Evolutionary conservation across 2,888 invertebrate genomes (phyloP).

Genomic region (Philopedon plagiatum): DNA sequence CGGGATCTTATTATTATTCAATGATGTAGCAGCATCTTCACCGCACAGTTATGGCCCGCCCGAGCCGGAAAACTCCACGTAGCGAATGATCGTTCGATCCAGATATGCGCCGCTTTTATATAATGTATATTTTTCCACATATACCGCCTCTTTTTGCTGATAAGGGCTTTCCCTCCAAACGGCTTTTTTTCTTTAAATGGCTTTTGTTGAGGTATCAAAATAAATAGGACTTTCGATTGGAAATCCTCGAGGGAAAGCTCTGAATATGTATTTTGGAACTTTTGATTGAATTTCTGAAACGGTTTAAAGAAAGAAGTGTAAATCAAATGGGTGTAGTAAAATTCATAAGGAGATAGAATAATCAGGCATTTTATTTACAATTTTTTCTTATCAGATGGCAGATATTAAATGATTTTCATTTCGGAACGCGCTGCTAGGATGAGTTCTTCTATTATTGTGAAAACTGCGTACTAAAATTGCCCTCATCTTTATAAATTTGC

Average conservation of each 20-base stretch:
- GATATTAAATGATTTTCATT: too few species aligned
- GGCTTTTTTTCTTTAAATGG: slow-evolving; percentile 53
- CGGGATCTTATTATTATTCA: slow-evolving; percentile 70
- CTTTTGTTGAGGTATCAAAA: slow-evolving; percentile 54
- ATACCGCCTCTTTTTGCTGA: slow-evolving; percentile 51
- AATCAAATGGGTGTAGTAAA: slow-evolving; percentile 27
- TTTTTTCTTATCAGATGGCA: too few species aligned
- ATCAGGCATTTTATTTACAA: too few species aligned
- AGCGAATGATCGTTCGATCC: slow-evolving; percentile 57
- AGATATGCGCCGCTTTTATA: slow-evolving; percentile 58
- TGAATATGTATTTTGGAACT: slow-evolving; percentile 53
- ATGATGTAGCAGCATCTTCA: slow-evolving; percentile 65
- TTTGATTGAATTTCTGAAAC: slow-evolving; percentile 52
- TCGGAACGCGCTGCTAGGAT: too few species aligned
- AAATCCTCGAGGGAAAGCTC: slow-evolving; percentile 50
- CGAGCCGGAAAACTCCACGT: slow-evolving; percentile 56
- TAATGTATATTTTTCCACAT: slow-evolving; percentile 55
- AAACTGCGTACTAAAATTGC: too few species aligned
- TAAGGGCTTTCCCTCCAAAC: slow-evolving; percentile 51
- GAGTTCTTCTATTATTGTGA: too few species aligned
- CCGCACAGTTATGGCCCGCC: slow-evolving; percentile 63
- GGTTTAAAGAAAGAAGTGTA: slow-evolving; percentile 38
- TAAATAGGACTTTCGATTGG: slow-evolving; percentile 54
- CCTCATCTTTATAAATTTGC: too few species aligned
- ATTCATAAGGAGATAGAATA: too few species aligned